Conservation (phyloP, 1,140 invertebrate genomes). For the Heliconius hermathena region DNA sequence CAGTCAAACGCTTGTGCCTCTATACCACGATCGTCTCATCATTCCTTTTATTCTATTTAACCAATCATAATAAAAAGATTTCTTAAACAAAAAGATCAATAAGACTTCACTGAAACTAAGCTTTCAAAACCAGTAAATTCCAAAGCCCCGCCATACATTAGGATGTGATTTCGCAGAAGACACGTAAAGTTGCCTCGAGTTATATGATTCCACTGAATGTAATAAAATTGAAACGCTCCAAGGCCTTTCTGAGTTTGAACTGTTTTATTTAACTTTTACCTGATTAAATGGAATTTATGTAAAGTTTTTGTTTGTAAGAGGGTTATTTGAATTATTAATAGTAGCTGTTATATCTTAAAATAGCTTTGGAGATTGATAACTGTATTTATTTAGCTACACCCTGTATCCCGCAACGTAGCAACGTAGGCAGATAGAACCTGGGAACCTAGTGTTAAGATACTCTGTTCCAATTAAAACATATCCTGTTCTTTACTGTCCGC, state of each 20-base stretch:
- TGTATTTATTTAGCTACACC: not conserved
- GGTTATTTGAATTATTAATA: not conserved
- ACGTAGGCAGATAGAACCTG: no score
- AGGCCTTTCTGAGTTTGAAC: not conserved
- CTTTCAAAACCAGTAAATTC: not conserved
- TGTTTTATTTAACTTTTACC: slow-evolving; percentile 11
- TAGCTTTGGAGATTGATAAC: no score
- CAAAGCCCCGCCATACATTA: not conserved
- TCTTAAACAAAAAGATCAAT: not conserved
- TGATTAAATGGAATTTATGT: not conserved
- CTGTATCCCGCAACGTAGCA: not conserved
- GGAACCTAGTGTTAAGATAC: not conserved
- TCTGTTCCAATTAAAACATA: not conserved
- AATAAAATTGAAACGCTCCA: not conserved
- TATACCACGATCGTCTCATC: no score
- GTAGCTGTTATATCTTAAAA: not conserved
- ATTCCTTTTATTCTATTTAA: not conserved
- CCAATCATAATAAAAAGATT: not conserved
- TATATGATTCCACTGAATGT: slow-evolving; percentile 8
- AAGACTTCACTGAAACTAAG: not conserved
- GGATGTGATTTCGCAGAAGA: not conserved
- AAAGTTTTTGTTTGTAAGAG: not conserved
- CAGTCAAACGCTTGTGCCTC: no score
- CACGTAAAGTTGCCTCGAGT: slow-evolving; percentile 8
- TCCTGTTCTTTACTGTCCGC: not conserved